Base-by-base conservation (phyloP, 2,113 vertebrate species). In the Stegastes partitus region DNA sequence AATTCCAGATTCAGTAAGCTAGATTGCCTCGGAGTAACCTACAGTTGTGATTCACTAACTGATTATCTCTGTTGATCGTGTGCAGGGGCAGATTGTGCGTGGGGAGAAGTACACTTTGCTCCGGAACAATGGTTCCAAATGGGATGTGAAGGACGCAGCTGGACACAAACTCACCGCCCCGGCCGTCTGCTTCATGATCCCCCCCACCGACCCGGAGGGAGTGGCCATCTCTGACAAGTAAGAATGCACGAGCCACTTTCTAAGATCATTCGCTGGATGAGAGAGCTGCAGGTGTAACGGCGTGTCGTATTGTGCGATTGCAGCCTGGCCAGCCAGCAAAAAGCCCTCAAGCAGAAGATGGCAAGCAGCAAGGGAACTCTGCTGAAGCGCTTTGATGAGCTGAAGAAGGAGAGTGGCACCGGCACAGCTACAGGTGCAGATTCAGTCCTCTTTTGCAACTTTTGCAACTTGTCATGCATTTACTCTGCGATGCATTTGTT, bases 121-220 rank as follows among this genome's bases (percentile, higher is more conserved):
- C 72, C 94, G 91, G 56, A 98, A 96, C 93, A 94, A 91, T 0
- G 95, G 95, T 0, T 62, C 92, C 21, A 68, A 91, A 74, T 99
- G 98, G 98, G 96, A 99, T 1, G 94, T 99, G 74, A 95, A 95
- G 1, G 96, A 99, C 34, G 62, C 90, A 0, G 25, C 90, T 0
- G 97, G 96, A 22, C 95, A 74, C 39, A 93, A 91, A 25, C 22
- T 96, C 82, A 95, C 83, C 0, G 96, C 95, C 15, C 98, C 98
- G 0, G 97, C 94, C 0, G 92, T 98, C 75, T 99, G 98, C 91
- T 99, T 99, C 92, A 89, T 96, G 81, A 95, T 98, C 55, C 97
- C 97, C 5, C 98, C 98, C 0, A 97, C 97, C 0, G 96, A 98
- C 75, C 80, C 94, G 0, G 97, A 98, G 54, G 94, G 96, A 0